Evolutionary conservation across 2,113 vertebrate species (phyloP).

Genomic region (Cynopterus brachyotis): DNA sequence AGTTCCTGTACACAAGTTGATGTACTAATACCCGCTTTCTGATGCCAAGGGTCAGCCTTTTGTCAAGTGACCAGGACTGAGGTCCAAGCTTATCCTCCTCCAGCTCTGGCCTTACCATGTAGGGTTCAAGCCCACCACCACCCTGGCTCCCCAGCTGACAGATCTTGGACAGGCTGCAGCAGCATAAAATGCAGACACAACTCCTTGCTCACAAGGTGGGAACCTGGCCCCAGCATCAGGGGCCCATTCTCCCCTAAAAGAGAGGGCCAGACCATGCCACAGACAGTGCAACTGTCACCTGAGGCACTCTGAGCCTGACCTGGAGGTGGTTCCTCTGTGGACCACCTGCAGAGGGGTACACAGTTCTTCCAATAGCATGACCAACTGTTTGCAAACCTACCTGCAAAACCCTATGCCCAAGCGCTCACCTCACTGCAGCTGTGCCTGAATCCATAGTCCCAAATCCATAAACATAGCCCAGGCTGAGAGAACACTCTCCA

Average conservation of each 20-base stretch:
- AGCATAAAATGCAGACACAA: not conserved
- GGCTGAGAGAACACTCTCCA: not conserved
- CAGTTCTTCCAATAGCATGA: not conserved
- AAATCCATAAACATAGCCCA: not conserved
- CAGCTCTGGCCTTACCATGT: not conserved
- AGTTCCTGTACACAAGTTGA: not conserved
- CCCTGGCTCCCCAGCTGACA: not conserved
- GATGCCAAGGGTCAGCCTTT: not conserved
- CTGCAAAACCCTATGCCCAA: not conserved
- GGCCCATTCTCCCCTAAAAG: not conserved
- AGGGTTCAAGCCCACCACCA: not conserved
- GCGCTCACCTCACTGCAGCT: rapidly evolving
- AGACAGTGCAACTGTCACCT: not conserved
- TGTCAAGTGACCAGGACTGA: not conserved
- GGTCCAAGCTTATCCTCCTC: not conserved
- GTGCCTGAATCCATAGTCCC: not conserved
- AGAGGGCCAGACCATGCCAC: not conserved
- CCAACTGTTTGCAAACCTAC: not conserved
- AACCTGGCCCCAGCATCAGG: not conserved
- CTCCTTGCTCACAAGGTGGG: not conserved
- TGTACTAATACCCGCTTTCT: not conserved
- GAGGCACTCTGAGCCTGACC: not conserved
- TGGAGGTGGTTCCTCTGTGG: not conserved
- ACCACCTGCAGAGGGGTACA: not conserved
- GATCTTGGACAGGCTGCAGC: not conserved